Evolutionary conservation across 2,888 invertebrate species (phyloP).

Genomic region (Pristionchus fissidentatus): DNA sequence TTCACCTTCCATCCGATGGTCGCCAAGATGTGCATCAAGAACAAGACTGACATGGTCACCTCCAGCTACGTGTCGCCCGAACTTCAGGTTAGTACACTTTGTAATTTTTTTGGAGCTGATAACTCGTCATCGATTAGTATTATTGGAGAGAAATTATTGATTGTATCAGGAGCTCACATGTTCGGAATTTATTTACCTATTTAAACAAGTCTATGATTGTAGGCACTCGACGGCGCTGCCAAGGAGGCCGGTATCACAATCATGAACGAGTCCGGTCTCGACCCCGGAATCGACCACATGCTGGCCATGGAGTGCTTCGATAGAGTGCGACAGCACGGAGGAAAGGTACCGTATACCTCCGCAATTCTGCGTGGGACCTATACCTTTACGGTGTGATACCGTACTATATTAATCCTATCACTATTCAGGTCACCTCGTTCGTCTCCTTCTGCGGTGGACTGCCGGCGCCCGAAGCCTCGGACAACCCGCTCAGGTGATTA

Average conservation of each 20-base stretch:
- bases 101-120: no score
- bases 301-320: slow-evolving; percentile 97
- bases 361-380: neutral
- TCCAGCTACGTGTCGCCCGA: slow-evolving; percentile 93
- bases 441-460: slow-evolving; percentile 96
- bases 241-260: slow-evolving; percentile 90
- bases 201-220: neutral
- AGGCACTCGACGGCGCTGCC: slow-evolving; percentile 78
- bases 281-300: slow-evolving; percentile 98
- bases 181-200: no score
- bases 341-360: slow-evolving; percentile 79
- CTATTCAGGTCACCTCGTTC: slow-evolving; percentile 88
- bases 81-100: slow-evolving; percentile 83
- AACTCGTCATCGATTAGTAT: no score
- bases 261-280: slow-evolving; percentile 95
- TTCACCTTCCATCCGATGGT: slow-evolving; percentile 89
- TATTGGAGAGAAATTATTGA: no score
- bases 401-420: no score
- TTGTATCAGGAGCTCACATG: no score
- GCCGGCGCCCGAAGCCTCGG: slow-evolving; percentile 95
- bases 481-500: slow-evolving; percentile 82
- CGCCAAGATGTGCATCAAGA: slow-evolving; percentile 89
- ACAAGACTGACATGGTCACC: slow-evolving; percentile 92
- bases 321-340: slow-evolving; percentile 87
- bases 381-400: neutral